Conservation (phyloP, 2,113 vertebrate species). For the Zootoca vivipara region DNA sequence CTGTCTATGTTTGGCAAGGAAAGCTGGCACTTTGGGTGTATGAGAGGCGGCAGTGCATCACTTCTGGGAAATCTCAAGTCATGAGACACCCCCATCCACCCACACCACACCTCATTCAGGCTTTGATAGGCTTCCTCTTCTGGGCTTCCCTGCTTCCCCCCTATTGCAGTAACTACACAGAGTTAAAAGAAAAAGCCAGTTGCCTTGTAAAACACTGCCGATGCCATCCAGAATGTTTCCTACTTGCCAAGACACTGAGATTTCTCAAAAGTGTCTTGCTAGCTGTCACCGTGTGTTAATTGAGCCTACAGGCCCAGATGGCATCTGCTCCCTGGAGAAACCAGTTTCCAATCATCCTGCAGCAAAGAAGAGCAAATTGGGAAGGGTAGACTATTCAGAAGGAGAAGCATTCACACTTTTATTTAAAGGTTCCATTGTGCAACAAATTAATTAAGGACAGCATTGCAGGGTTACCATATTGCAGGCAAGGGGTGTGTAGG, state of each 20-base stretch:
- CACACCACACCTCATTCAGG: background rate
- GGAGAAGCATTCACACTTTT: background rate
- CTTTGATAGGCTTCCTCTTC: background rate
- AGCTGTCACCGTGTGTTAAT: slow-evolving; percentile 77
- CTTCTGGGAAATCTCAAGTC: slow-evolving; percentile 17
- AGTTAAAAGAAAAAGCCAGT: slow-evolving; percentile 45
- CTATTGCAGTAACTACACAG: background rate
- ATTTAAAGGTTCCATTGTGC: background rate
- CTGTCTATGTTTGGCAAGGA: slow-evolving; percentile 51
- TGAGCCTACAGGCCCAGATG: slow-evolving; percentile 76
- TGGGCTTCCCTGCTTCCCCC: background rate
- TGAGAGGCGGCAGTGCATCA: background rate
- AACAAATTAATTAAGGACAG: background rate
- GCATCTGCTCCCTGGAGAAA: slow-evolving; percentile 51
- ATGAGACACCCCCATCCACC: background rate
- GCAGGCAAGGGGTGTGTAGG: background rate
- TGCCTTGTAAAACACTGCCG: slow-evolving; percentile 67
- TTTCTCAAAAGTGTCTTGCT: slow-evolving; percentile 72
- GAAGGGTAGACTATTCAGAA: slow-evolving; percentile 14
- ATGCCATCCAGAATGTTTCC: slow-evolving; percentile 64
- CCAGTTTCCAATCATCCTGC: slow-evolving; percentile 47
- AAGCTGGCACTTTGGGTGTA: slow-evolving; percentile 27
- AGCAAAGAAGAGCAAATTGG: slow-evolving; percentile 26
- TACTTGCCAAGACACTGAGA: slow-evolving; percentile 67
- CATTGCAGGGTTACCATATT: background rate